A percentile compares a stretch with the other conserved stretches of the same genome.
Conservation (phyloP, 2,797 vertebrate species). For the Phataginus tricuspis region DNA sequence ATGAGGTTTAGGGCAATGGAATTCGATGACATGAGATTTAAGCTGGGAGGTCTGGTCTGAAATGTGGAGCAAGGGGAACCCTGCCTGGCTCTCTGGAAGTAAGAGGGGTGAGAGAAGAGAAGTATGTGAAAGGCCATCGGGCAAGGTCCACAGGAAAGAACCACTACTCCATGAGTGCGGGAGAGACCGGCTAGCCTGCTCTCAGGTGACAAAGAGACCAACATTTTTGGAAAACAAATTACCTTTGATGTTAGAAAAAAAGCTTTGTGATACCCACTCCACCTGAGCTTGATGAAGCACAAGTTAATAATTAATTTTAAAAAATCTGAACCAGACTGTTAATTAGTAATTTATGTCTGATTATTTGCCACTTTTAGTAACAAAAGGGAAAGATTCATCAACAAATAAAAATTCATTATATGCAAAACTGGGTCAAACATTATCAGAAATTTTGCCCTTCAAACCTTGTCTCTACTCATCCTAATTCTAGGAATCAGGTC, state of each 20-base stretch:
- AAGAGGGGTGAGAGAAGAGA: neutral
- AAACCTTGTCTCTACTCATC: neutral
- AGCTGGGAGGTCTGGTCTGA: neutral
- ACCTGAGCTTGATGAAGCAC: slow-evolving; percentile 47
- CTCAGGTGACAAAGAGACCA: neutral
- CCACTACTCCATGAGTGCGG: neutral
- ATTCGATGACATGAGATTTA: neutral
- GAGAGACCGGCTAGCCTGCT: neutral
- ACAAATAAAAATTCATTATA: slow-evolving; percentile 79
- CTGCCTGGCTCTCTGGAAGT: no score
- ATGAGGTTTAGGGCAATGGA: neutral
- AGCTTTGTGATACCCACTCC: neutral
- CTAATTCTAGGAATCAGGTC: neutral
- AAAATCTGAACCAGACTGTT: slow-evolving; percentile 74
- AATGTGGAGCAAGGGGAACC: neutral
- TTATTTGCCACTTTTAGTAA: slow-evolving; percentile 79
- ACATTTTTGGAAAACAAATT: neutral
- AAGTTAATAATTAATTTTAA: slow-evolving; percentile 42
- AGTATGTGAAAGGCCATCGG: neutral
- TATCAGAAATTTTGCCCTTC: slow-evolving; percentile 70
- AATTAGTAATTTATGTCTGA: slow-evolving; percentile 80
- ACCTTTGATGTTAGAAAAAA: slow-evolving; percentile 34
- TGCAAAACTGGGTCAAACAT: slow-evolving; percentile 71
- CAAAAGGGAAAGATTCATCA: slow-evolving; percentile 74
- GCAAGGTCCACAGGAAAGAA: neutral